Evolutionary conservation across 1,140 invertebrate species (phyloP).

Genomic region (Scylla paramamosain): DNA sequence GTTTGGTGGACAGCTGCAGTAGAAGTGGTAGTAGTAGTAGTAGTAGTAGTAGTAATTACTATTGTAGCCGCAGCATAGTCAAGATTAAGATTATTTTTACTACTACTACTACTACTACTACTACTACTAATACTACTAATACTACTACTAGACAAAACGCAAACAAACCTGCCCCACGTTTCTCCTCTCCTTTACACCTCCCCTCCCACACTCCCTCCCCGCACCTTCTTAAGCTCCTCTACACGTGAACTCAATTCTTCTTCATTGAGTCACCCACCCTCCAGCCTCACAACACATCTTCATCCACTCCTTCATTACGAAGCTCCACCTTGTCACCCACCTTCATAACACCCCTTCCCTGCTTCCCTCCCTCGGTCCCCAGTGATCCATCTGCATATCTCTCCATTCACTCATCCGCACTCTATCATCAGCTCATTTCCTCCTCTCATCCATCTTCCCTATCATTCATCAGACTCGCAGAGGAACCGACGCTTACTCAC

Average conservation of each 20-base stretch:
- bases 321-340: background rate
- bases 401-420: background rate
- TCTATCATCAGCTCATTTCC: background rate
- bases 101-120: constrained; percentile 8
- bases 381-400: background rate
- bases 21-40: too few relatives aligned
- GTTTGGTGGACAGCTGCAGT: too few relatives aligned
- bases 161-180: too few relatives aligned
- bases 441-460: background rate
- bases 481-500: background rate
- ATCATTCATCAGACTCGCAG: constrained; percentile 21
- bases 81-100: too few relatives aligned
- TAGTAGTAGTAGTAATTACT: too few relatives aligned
- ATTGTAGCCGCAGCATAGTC: too few relatives aligned
- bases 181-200: background rate
- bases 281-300: background rate
- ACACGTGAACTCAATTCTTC: background rate
- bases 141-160: too few relatives aligned
- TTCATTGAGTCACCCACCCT: background rate
- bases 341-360: background rate
- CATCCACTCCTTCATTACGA: background rate
- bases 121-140: background rate
- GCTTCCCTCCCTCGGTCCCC: background rate
- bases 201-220: background rate
- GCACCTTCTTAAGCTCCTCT: background rate